These are phyloP conservation scores for Chaenodraco wilsoni DNA, from an alignment of 2,797 vertebrate genomes.

Conservation along the genomic window DNA sequence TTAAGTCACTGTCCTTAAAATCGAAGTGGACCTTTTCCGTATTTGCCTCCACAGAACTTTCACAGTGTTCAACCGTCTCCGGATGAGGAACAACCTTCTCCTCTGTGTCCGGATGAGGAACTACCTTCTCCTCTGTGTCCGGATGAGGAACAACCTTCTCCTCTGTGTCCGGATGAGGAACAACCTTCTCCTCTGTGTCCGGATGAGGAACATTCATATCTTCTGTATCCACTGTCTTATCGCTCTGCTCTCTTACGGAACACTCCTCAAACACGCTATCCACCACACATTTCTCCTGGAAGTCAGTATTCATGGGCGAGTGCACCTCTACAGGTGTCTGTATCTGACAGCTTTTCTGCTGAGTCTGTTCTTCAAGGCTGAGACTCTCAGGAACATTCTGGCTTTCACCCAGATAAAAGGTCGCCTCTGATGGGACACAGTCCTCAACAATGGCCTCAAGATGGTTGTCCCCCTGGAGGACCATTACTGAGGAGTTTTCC, in stretches of 20 bases:
- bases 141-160: background rate
- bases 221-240: background rate
- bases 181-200: background rate
- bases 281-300: slow-evolving; percentile 17
- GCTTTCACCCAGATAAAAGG: slow-evolving; percentile 61
- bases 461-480: slow-evolving; percentile 56
- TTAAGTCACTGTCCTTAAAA: background rate
- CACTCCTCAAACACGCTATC: background rate
- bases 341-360: slow-evolving; percentile 42
- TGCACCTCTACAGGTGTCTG: slow-evolving; percentile 72
- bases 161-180: no score
- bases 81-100: background rate
- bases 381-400: slow-evolving; percentile 21
- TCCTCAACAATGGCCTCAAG: slow-evolving; percentile 62
- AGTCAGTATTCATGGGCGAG: slow-evolving; percentile 34
- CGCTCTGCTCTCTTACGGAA: background rate
- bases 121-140: background rate
- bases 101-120: background rate
- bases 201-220: slow-evolving; percentile 4
- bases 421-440: background rate
- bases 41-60: background rate
- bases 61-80: background rate
- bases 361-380: slow-evolving; percentile 4
- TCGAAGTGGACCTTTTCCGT: background rate
- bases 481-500: slow-evolving; percentile 33